Evolutionary conservation across 1,140 invertebrate species (phyloP), one percentile per base, ranked within the genome.

Genomic region (Helicoverpa zea): DNA sequence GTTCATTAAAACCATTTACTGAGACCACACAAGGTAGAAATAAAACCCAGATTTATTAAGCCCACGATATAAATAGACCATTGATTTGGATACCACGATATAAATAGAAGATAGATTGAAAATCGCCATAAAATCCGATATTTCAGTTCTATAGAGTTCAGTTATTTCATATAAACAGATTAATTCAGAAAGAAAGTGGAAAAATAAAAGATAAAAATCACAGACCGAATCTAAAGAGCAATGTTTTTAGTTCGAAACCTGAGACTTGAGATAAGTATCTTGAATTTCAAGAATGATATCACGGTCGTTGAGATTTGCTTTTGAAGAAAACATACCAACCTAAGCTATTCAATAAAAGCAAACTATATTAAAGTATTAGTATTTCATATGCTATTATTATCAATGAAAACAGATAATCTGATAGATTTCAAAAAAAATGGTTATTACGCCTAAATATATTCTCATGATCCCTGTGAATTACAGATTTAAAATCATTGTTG

Each of bases 1-100:
- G 52, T 79, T 82, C 70, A 75, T 82, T 82, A 79, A 79, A 79
- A 66, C 18, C 43, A 18, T 9, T 64, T 66, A 68, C 35, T 23
- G 18, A 51, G 70, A 72, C 77, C 81, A 87, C 58, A 74, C 70
- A 75, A 29, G 12, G 58, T 49, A 79, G 58, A 66, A 29, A 68
- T 58, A 70, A 78, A 78, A 61, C 14, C 11, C 43, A 61, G 73
- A 75, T 47, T 61, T 75, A 61, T 54, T 14, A 18, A 63, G 43
- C 58, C 47, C n/a, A 63, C 63, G 11, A 59, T 35, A 56, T 2
- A 23, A 14, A 10, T 47, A 58, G 2, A 58, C 23, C 23, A 23
- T 23, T 23, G 23, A 23, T 23, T 23, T 23, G 23, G 23, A 23
- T n/a, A n/a, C 47, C n/a, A 63, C 63, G 11, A 59, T 35, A 56